Evolutionary conservation across 2,113 vertebrate genomes (phyloP).

Genomic region (Probosciger aterrimus): DNA sequence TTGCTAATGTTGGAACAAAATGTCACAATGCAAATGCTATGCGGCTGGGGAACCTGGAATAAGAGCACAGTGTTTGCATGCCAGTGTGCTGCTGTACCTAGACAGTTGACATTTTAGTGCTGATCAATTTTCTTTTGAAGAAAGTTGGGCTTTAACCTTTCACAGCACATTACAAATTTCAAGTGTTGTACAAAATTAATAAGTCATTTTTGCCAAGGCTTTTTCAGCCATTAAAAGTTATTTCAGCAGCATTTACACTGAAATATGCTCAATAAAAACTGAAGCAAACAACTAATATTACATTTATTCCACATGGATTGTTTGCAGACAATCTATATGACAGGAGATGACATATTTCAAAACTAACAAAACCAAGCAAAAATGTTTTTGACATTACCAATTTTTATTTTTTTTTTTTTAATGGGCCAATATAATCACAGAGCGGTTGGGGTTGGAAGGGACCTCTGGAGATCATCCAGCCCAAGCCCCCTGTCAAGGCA

Average conservation of each 20-base stretch:
- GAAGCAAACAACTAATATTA: neutral
- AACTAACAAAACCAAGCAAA: neutral
- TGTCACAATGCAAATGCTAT: conserved; percentile 74
- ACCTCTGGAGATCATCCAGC: neutral
- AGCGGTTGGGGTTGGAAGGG: neutral
- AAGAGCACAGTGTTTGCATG: conserved; percentile 55
- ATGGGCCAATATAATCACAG: neutral
- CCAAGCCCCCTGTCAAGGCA: neutral
- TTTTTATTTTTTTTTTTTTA: neutral
- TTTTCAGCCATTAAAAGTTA: conserved; percentile 8
- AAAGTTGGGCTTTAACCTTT: conserved; percentile 62
- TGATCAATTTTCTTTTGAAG: conserved; percentile 61
- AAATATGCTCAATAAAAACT: neutral
- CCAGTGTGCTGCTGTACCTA: conserved; percentile 11
- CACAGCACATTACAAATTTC: neutral
- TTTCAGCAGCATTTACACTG: neutral
- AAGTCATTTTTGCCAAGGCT: neutral
- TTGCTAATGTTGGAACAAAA: conserved; percentile 68
- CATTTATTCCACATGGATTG: neutral
- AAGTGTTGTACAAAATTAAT: conserved; percentile 37
- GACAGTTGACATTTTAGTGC: conserved; percentile 62
- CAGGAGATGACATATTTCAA: neutral
- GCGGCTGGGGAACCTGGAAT: conserved; percentile 57
- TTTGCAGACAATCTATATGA: neutral
- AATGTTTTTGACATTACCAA: neutral